Evolutionary conservation across 2,113 vertebrate genomes (phyloP).

Genomic region (Phyllopteryx taeniolatus): DNA sequence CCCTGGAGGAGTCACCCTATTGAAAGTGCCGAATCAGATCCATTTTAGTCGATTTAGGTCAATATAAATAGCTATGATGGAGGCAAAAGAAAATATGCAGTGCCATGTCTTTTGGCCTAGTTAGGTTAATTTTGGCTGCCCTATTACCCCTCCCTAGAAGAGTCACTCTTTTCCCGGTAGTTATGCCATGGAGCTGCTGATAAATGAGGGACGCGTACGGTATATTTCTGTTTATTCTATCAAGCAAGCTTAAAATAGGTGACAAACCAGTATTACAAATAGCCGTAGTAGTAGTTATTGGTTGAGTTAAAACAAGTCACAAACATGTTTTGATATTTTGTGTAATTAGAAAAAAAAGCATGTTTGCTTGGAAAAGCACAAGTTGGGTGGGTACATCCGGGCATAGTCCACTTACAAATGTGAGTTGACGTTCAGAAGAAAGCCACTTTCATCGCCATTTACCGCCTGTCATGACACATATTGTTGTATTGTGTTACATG

Average conservation of each 20-base stretch:
- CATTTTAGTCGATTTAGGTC: constrained; percentile 58
- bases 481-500: not conserved
- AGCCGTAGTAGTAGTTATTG: not conserved
- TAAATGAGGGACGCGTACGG: not conserved
- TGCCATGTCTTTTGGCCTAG: constrained; percentile 42
- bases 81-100: constrained; percentile 16
- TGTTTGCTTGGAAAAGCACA: not conserved
- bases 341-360: not conserved
- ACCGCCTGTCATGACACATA: not conserved
- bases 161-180: constrained; percentile 18
- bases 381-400: not conserved
- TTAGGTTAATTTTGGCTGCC: constrained; percentile 21
- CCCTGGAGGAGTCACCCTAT: constrained; percentile 32
- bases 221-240: not conserved
- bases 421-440: constrained; percentile 2
- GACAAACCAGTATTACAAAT: not conserved
- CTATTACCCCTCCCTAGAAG: not conserved
- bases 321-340: not conserved
- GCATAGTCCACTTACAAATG: not conserved
- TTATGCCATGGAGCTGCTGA: constrained; percentile 15
- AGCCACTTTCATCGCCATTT: not conserved
- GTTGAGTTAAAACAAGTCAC: not conserved
- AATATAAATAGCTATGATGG: constrained; percentile 65
- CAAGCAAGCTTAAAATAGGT: not conserved
- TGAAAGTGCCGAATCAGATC: constrained; percentile 49